Evolutionary conservation across 2,888 invertebrate species (phyloP).

Genomic region (Pollenia angustigena): DNA sequence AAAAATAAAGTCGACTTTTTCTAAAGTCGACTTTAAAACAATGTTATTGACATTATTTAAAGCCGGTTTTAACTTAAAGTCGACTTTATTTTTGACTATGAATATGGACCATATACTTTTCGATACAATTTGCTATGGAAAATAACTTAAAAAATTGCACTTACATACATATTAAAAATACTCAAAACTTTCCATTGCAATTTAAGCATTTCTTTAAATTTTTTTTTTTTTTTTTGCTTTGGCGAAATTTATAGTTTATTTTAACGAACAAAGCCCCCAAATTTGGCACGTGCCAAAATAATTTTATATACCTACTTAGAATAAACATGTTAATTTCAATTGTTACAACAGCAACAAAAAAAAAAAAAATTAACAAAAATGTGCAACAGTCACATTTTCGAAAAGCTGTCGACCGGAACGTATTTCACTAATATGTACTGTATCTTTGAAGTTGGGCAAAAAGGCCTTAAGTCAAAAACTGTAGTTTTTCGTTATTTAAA

Average conservation of each 20-base stretch:
- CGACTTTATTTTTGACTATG: too few species aligned
- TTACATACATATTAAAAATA: background rate
- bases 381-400: conserved; percentile 55
- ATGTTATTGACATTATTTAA: too few species aligned
- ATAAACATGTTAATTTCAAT: conserved; percentile 27
- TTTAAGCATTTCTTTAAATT: background rate
- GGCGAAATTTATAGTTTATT: conserved; percentile 38
- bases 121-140: background rate
- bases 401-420: conserved; percentile 56
- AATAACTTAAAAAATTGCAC: background rate
- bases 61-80: too few species aligned
- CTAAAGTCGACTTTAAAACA: too few species aligned
- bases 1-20: too few species aligned
- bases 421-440: too few species aligned
- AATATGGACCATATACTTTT: too few species aligned
- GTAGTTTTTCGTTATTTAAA: background rate
- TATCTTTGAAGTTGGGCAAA: too few species aligned
- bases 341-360: conserved; percentile 20
- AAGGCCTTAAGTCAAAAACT: background rate
- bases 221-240: background rate
- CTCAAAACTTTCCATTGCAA: conserved; percentile 52
- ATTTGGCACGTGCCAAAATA: conserved; percentile 60
- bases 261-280: conserved; percentile 36
- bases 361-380: conserved; percentile 4
- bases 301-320: conserved; percentile 22